Percentiles rank a stretch among this genome's conserved stretches.
These are phyloP conservation scores for Scaptomyza tumidula DNA, from an alignment of 2,888 invertebrate species.

Conservation along the genomic window DNA sequence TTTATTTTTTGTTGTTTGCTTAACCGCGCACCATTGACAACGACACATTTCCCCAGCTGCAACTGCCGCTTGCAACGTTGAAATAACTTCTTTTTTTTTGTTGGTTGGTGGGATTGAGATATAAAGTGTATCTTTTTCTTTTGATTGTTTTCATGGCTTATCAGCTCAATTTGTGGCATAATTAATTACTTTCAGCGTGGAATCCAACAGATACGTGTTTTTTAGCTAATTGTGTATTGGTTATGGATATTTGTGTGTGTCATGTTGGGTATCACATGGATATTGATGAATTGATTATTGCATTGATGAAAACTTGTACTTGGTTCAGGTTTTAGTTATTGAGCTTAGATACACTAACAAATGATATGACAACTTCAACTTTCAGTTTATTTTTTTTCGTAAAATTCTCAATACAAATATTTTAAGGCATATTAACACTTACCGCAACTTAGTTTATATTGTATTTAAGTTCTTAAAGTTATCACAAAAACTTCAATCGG, in stretches of 20 bases:
- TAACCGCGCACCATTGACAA: slow-evolving; percentile 68
- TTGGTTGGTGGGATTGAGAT: slow-evolving; percentile 7
- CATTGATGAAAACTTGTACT: too few relatives aligned
- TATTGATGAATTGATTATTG: background rate
- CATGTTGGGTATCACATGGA: slow-evolving; percentile 13
- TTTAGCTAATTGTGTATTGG: slow-evolving; percentile 33
- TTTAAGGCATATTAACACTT: too few relatives aligned
- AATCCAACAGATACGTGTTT: slow-evolving; percentile 51
- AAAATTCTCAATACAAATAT: too few relatives aligned
- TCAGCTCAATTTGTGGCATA: slow-evolving; percentile 21
- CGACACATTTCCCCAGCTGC: slow-evolving; percentile 56
- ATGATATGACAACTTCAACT: too few relatives aligned
- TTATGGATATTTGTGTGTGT: background rate
- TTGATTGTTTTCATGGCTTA: slow-evolving; percentile 13
- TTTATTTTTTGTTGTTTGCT: slow-evolving; percentile 53
- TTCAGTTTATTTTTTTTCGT: too few relatives aligned
- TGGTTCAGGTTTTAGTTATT: too few relatives aligned
- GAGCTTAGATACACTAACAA: too few relatives aligned
- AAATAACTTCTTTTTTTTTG: background rate
- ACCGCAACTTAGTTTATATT: too few relatives aligned
- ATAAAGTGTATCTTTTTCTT: too few relatives aligned
- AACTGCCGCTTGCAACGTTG: slow-evolving; percentile 21
- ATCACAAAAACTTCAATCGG: background rate
- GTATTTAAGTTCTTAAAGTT: background rate
- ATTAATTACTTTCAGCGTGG: slow-evolving; percentile 21